A percentile compares a stretch with the other conserved stretches of the same genome.
Evolutionary conservation across 2,888 invertebrate species (phyloP).

Genomic region (Stegophylla sp.): DNA sequence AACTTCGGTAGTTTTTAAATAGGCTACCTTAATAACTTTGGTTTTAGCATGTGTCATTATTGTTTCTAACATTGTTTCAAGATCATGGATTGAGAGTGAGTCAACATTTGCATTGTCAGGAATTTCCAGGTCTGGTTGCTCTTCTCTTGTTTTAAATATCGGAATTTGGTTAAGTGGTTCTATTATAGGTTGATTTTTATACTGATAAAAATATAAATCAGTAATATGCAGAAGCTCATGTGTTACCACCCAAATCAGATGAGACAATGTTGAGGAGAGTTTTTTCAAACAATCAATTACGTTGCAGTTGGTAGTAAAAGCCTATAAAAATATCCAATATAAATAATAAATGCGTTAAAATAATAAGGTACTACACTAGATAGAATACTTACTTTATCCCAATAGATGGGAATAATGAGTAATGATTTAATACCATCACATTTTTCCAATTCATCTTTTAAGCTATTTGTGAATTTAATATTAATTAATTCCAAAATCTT

Average conservation of each 20-base stretch:
- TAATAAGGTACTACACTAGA: too few relatives aligned
- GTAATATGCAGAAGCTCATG: conserved; percentile 81
- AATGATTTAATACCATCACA: conserved; percentile 76
- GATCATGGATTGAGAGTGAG: conserved; percentile 77
- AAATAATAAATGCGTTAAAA: conserved; percentile 69
- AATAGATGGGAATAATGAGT: conserved; percentile 83
- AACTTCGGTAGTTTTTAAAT: conserved; percentile 83
- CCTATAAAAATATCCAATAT: conserved; percentile 64
- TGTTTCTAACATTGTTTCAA: conserved; percentile 76
- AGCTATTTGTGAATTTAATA: conserved; percentile 80
- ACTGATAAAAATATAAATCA: conserved; percentile 82
- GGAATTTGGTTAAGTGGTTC: conserved; percentile 62
- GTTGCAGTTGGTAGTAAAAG: conserved; percentile 85
- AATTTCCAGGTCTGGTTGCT: conserved; percentile 62
- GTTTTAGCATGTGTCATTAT: conserved; percentile 78
- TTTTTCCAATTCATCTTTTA: conserved; percentile 76
- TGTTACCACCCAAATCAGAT: conserved; percentile 85
- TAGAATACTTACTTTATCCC: too few relatives aligned
- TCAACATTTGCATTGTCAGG: conserved; percentile 68
- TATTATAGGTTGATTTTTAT: conserved; percentile 64
- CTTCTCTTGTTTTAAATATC: conserved; percentile 61
- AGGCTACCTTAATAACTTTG: conserved; percentile 81
- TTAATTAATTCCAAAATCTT: conserved; percentile 81
- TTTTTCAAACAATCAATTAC: conserved; percentile 73
- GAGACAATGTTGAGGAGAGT: conserved; percentile 73